Conservation (phyloP, 2,888 invertebrate species). For the Pharmacophagus antenor region DNA sequence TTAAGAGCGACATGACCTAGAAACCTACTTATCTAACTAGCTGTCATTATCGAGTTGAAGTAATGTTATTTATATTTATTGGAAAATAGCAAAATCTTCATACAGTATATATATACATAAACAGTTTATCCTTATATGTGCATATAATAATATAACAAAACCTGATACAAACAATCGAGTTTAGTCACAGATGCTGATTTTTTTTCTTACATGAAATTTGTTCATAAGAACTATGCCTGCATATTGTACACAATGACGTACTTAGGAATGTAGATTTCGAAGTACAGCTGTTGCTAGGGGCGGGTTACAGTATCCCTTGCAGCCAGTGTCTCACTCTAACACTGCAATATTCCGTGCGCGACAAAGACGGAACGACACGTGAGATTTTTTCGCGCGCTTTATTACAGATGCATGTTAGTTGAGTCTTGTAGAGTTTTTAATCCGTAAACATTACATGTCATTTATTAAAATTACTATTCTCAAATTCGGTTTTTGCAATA, state of each 20-base stretch:
- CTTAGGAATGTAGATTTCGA: conserved; percentile 32
- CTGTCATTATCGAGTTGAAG: conserved; percentile 11
- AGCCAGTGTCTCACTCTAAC: conserved; percentile 32
- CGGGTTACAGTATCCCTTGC: conserved; percentile 32
- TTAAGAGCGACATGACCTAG: conserved; percentile 18
- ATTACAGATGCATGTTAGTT: conserved; percentile 19
- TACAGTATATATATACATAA: background rate
- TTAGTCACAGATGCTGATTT: background rate
- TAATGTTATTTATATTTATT: background rate
- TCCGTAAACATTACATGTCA: conserved; percentile 8
- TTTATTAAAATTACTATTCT: conserved; percentile 7
- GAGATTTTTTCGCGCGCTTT: conserved; percentile 31
- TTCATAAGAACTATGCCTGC: background rate
- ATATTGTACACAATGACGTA: conserved; percentile 10
- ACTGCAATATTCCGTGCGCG: conserved; percentile 23
- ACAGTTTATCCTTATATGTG: background rate
- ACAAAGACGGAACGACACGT: conserved; percentile 31
- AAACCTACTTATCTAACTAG: conserved; percentile 13
- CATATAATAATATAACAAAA: background rate
- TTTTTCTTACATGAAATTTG: background rate
- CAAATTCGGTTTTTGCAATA: too few relatives aligned
- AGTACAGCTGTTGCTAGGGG: conserved; percentile 34
- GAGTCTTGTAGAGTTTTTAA: background rate
- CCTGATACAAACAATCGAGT: background rate
- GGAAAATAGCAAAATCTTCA: conserved; percentile 1